A percentile compares a stretch with the other conserved stretches of the same genome.
Conservation (phyloP, 2,888 invertebrate genomes). For the Amphipyra berbera region DNA sequence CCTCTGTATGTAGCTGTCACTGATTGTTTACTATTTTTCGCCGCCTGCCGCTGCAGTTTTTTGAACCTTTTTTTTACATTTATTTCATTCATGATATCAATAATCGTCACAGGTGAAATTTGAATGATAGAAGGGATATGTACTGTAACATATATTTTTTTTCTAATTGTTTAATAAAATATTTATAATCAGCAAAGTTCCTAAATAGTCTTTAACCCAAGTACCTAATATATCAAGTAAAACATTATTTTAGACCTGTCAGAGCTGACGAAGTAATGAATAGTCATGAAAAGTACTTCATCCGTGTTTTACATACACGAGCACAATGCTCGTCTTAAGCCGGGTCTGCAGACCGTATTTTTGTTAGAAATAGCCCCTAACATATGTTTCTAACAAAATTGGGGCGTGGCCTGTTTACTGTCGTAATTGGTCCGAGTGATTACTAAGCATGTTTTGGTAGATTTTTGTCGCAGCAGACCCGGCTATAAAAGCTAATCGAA, state of each 20-base stretch:
- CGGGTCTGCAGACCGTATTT: no score
- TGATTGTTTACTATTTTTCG: conserved; percentile 67
- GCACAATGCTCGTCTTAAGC: conserved; percentile 54
- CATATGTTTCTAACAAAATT: no score
- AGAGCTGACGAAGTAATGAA: conserved; percentile 40
- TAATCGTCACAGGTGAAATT: background rate
- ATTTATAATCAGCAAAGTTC: no score
- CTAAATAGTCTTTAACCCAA: no score
- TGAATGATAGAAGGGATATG: no score
- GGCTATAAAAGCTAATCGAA: conserved; percentile 52
- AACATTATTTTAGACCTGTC: conserved; percentile 20
- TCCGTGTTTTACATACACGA: conserved; percentile 54
- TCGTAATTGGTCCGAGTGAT: no score
- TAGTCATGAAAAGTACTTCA: conserved; percentile 29
- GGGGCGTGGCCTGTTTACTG: no score
- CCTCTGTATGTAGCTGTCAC: conserved; percentile 67
- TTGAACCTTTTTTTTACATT: conserved; percentile 5
- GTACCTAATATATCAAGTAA: conserved; percentile 6
- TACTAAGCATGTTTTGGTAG: no score
- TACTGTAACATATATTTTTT: no score
- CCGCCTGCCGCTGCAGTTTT: conserved; percentile 26
- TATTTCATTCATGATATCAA: conserved; percentile 6
- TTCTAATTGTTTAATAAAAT: no score
- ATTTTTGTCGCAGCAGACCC: no score
- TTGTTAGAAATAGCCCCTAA: no score